Evolutionary conservation across 2,113 vertebrate species (phyloP).

Genomic region (Crocuta crocuta): DNA sequence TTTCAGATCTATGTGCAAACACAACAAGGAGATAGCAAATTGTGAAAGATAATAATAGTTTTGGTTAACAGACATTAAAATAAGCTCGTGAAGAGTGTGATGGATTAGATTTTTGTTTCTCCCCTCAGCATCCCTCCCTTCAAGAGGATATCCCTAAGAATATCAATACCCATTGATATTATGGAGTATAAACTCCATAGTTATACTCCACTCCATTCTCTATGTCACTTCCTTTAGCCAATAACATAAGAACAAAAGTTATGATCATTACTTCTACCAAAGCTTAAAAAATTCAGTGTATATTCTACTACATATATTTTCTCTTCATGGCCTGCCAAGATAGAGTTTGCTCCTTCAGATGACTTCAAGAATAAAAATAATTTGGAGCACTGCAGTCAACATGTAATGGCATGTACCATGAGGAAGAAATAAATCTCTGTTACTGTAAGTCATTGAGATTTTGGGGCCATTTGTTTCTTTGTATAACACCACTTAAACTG

Average conservation of each 20-base stretch:
- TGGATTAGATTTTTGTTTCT: background rate
- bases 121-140: background rate
- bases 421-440: background rate
- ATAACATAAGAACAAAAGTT: slow-evolving; percentile 22
- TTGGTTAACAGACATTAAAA: background rate
- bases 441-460: background rate
- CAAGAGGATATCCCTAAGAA: background rate
- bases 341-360: background rate
- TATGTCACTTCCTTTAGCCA: background rate
- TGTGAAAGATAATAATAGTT: background rate
- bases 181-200: background rate
- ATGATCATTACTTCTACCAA: background rate
- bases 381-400: background rate
- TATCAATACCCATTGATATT: background rate
- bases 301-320: background rate
- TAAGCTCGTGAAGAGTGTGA: background rate
- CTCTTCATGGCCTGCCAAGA: background rate
- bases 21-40: background rate
- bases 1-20: background rate
- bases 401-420: background rate
- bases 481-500: background rate
- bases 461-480: background rate
- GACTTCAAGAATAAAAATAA: background rate
- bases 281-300: background rate
- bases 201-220: background rate